Evolutionary conservation across 2,888 invertebrate species (phyloP), one percentile per base, ranked within the genome.

Genomic region (Lamproptera curius): DNA sequence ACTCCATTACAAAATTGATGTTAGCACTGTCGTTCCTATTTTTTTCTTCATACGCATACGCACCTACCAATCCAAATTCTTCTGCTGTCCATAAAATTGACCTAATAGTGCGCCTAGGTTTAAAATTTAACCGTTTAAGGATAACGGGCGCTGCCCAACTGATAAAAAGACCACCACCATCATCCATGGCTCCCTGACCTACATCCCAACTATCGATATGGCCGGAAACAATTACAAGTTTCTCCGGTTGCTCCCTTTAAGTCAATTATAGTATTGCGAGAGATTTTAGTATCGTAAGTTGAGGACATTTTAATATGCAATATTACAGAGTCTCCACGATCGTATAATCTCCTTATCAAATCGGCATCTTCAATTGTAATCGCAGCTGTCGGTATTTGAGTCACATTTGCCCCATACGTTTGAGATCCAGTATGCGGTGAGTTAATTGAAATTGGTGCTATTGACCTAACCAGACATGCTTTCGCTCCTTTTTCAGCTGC

Each of bases 121-220:
- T 77, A 28, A 95, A 74, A 16, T 90, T 90, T 1, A 96, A 76
- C 5, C 79, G 77, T 56, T 91, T 92, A 2, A 95, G 70, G 28
- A 94, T 79, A 5, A 91, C 90, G 13, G 94, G 80, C 8, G 93
- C 91, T 54, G 91, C 91, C 93, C 93, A 95, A 15, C 95, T 93
- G 26, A 95, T 91, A 59, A 95, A 93, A 15, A 93, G 89, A 41
- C 95, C 95, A 47, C 93, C 94, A 16, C 93, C 95, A 61, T 96
- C 95, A 68, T 96, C 95, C 95, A 96, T 94, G 4, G 95, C 95
- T 11, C 95, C 96, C 60, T 93, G 91, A 1, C 95, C 95, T 9
- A 95, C 94, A 74, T 96, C 95, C 95, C 95, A 96, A 65, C 94
- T 94, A 65, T 96, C 96, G 16, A 96, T 86, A 71, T 96, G 96